Conservation (phyloP, 2,113 vertebrate genomes). For the Theristicus caerulescens region DNA sequence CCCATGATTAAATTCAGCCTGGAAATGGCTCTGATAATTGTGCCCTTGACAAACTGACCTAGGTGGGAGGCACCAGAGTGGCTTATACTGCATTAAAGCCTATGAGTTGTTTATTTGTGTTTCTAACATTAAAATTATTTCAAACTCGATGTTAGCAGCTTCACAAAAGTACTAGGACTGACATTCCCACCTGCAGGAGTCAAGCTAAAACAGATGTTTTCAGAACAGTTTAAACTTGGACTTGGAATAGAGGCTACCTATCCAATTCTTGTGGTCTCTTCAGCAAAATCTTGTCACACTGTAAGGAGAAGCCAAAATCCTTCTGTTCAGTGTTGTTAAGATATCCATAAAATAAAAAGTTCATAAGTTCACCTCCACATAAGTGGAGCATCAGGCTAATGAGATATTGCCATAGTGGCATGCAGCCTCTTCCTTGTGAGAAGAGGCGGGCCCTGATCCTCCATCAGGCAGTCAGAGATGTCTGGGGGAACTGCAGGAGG, state of each 20-base stretch:
- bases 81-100: neutral
- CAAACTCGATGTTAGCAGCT: neutral
- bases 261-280: neutral
- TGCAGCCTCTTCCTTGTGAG: neutral
- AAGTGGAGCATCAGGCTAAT: neutral
- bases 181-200: constrained; percentile 3
- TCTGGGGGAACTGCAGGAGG: neutral
- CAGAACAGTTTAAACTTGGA: neutral
- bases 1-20: neutral
- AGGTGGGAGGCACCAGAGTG: neutral
- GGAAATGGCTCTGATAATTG: neutral
- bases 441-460: neutral
- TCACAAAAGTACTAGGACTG: neutral
- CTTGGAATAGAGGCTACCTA: neutral
- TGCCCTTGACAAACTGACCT: neutral
- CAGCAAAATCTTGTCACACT: neutral
- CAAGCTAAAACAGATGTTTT: constrained; percentile 19
- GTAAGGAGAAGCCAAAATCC: neutral
- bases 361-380: neutral
- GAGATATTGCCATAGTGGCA: neutral
- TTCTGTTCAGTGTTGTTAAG: neutral
- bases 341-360: neutral
- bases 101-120: neutral
- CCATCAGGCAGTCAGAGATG: neutral
- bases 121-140: neutral